Percentiles rank a stretch among this genome's conserved stretches.
These are phyloP conservation scores for Tapirus terrestris DNA, from an alignment of 2,113 vertebrate species.

Conservation along the genomic window DNA sequence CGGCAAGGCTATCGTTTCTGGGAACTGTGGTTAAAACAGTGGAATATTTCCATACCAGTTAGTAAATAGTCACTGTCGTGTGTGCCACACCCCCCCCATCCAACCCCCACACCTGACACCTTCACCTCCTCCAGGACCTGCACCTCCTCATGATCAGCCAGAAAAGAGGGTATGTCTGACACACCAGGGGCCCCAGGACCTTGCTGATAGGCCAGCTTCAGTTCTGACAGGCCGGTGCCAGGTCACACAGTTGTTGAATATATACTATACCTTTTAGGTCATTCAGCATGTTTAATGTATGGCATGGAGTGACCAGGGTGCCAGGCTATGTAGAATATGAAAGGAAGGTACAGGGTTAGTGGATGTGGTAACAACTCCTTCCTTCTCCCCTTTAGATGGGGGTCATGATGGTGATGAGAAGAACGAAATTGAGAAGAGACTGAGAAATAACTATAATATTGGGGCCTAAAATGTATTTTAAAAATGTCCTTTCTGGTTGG, in stretches of 20 bases:
- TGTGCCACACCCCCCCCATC: neutral
- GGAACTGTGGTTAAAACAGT: neutral
- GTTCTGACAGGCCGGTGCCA: neutral
- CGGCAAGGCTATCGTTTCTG: neutral
- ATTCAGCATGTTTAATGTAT: neutral
- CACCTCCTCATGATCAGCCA: neutral
- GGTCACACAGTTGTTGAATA: neutral
- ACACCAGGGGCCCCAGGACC: neutral
- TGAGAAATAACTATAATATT: neutral
- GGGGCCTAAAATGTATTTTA: neutral
- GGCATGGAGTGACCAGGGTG: too few relatives aligned
- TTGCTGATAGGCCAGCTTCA: neutral
- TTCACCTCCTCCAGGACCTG: neutral
- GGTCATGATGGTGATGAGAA: neutral
- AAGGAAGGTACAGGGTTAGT: neutral
- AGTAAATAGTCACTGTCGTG: neutral
- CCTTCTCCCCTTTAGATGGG: neutral
- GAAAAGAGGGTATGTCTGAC: neutral
- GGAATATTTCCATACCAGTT: neutral
- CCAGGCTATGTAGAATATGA: neutral
- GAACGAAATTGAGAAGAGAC: neutral
- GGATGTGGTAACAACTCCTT: neutral
- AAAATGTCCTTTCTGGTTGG: neutral
- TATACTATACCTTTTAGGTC: neutral
- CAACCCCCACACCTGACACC: accelerated